Conservation (phyloP, 2,797 vertebrate species). For the Hypotaenidia okinawae region DNA sequence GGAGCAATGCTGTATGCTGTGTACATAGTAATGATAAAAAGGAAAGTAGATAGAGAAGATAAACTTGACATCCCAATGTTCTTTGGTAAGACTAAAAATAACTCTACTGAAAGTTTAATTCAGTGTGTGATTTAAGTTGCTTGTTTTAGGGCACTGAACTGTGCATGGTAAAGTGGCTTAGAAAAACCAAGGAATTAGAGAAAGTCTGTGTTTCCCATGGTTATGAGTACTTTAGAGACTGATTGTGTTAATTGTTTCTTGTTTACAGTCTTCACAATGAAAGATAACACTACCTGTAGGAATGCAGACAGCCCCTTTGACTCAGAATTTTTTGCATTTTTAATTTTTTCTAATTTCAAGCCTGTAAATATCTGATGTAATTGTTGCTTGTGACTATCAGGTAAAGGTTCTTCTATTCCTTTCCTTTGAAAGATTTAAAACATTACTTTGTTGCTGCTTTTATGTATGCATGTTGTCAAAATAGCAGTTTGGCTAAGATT, state of each 20-base stretch:
- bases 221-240: not conserved
- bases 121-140: not conserved
- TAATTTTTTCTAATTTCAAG: not conserved
- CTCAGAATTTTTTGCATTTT: not conserved
- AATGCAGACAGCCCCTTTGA: not conserved
- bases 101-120: not conserved
- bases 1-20: conserved; percentile 92
- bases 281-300: not conserved
- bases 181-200: not conserved
- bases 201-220: not conserved
- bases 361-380: not conserved
- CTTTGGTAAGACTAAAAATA: conserved; percentile 85
- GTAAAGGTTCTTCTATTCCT: not conserved
- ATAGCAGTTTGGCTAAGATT: not conserved
- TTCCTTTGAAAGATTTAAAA: not conserved
- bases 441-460: not conserved
- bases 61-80: conserved; percentile 98
- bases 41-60: conserved; percentile 94
- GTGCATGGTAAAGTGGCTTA: not conserved
- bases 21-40: conserved; percentile 97
- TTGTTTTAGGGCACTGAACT: not conserved
- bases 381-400: not conserved
- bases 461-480: not conserved
- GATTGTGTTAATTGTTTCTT: not conserved
- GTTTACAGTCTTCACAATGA: not conserved